These are phyloP conservation scores for Trissolcus japonicus DNA, from an alignment of 2,888 invertebrate species.

Conservation along the genomic window DNA sequence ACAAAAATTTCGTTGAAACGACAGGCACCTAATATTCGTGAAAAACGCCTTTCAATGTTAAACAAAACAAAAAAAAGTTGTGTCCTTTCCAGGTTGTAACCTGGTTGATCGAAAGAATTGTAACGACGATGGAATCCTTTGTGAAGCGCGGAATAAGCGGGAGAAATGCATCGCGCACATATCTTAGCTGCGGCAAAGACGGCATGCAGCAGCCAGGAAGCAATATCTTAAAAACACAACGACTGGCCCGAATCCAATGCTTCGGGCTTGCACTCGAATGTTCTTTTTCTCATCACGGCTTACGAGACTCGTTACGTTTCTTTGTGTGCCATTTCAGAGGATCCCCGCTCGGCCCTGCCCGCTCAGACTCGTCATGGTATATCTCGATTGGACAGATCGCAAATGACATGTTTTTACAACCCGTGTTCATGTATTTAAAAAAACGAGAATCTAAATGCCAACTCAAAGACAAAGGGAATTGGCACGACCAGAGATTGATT, in stretches of 20 bases:
- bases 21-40: too few species aligned
- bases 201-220: constrained; percentile 62
- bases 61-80: neutral
- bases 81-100: constrained; percentile 15
- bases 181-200: constrained; percentile 43
- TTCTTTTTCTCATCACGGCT: constrained; percentile 52
- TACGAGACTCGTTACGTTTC: constrained; percentile 53
- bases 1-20: too few species aligned
- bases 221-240: constrained; percentile 72
- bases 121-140: constrained; percentile 40
- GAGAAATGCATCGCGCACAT: constrained; percentile 46
- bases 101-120: constrained; percentile 42
- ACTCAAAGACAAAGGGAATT: constrained; percentile 49
- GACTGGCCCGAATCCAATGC: constrained; percentile 70
- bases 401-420: constrained; percentile 44
- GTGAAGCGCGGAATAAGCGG: constrained; percentile 31
- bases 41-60: too few species aligned
- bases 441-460: constrained; percentile 33
- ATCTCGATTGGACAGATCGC: constrained; percentile 52
- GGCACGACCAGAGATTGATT: constrained; percentile 41
- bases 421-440: constrained; percentile 44
- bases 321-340: constrained; percentile 42
- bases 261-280: constrained; percentile 56
- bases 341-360: constrained; percentile 2
- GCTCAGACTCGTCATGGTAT: constrained; percentile 25